Base-by-base conservation (phyloP, 1,140 invertebrate species). In the Plectrocnemia conspersa region DNA sequence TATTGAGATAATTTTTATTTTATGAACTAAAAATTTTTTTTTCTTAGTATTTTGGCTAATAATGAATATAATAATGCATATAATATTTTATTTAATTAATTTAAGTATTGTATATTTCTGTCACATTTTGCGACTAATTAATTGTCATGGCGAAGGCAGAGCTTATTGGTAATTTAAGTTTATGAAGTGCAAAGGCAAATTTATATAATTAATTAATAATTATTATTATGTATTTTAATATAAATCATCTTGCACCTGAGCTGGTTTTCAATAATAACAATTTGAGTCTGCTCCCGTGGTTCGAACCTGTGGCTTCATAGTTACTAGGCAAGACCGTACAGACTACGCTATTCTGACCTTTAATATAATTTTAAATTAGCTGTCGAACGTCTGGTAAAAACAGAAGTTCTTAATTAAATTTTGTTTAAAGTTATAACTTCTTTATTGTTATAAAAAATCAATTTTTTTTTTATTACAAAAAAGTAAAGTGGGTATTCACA, bases 201-300 rank as follows among this genome's bases (percentile, higher is more conserved):
- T 48, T 29, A 40, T 33, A 21, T 13, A 42, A 27, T 29, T 42
- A 24, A 32, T 24, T 23, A 42, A 46, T 46, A 54, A 54, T 46
- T 29, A 45, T 22, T 46, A 46, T 54, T 46, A 54, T 46, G 42
- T 54, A 54, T 54, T 54, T 42, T 27, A 54, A 54, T 54, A 54
- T 45, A 54, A 45, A 54, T 35, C 41, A 25, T 32, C 38, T 45
- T 53, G 46, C 36, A 35, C 25, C 46, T 32, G 40, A 42, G 24
- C 40, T 19, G 24, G 24, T 42, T 21, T 42, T 10, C 16, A 22
- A 13, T 9, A 19, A 22, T 21, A 23, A 9, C 21, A 4, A 19
- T 6, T n/a, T n/a, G 13, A 10, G 24, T 42, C 3, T 42, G 22
- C 24, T 42, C 19, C 18, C 11, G n/a, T 42, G 24, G n/a, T n/a